Conservation (phyloP, 2,113 vertebrate species). For the Plectropomus leopardus region DNA sequence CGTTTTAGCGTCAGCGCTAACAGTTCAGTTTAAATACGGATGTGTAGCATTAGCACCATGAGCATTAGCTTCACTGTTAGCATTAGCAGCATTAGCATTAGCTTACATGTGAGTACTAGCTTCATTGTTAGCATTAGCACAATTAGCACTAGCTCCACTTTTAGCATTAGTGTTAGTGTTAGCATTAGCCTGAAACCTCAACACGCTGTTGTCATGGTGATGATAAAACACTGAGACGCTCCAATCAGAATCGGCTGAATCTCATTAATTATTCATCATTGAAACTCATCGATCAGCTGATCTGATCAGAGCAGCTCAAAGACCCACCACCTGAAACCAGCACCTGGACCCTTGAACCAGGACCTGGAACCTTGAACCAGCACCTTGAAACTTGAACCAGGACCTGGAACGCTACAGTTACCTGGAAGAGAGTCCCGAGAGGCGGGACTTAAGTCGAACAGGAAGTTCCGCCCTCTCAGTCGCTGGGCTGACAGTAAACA, state of each 20-base stretch:
- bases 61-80: too few relatives aligned
- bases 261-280: not conserved
- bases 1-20: not conserved
- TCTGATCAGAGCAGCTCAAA: conserved; percentile 6
- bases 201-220: too few relatives aligned
- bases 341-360: not conserved
- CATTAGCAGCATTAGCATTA: too few relatives aligned
- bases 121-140: too few relatives aligned
- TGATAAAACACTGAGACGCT: not conserved
- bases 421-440: conserved; percentile 11
- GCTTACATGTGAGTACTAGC: too few relatives aligned
- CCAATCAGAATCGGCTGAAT: conserved; percentile 12
- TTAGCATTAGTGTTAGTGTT: too few relatives aligned
- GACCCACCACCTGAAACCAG: too few relatives aligned
- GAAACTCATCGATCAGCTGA: not conserved
- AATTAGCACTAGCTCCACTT: too few relatives aligned
- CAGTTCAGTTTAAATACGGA: too few relatives aligned
- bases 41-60: too few relatives aligned
- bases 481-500: conserved; percentile 23
- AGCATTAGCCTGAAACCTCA: too few relatives aligned
- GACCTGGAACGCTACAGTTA: conserved; percentile 25
- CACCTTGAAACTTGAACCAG: not conserved
- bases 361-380: not conserved
- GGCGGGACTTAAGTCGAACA: conserved; percentile 6
- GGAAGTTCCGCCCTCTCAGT: conserved; percentile 28